Base-by-base conservation (phyloP, 1,140 invertebrate genomes). In the Proales similis region DNA sequence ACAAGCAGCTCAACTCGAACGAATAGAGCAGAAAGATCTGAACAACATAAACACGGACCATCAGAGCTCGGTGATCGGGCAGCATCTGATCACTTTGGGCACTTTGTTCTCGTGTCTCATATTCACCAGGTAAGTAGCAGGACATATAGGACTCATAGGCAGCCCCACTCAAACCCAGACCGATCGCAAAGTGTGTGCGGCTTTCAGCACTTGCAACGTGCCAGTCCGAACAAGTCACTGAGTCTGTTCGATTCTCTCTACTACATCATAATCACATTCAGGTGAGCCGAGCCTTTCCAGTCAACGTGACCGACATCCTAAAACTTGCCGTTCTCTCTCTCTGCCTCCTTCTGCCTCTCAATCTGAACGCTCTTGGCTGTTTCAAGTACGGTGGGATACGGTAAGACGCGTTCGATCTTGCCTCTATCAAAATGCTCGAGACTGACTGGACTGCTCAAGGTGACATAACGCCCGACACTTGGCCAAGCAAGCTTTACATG, bases 31-130 rank as follows among this genome's bases (percentile, higher is more conserved):
- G 51, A 57, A 29, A 57, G 51, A 57, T 14, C 45, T 57, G 27
- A 57, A 57, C n/a, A 57, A 57, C n/a, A 57, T 57, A n/a, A 57
- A 57, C 32, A 57, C 45, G 30, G 45, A 57, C 17, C 51, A 57
- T 27, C 51, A 57, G 9, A 57, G 45, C 32, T 57, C 51, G 14
- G 51, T 57, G 9, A 57, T 57, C 12, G 51, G 51, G 2, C 51
- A 57, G 17, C 51, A 57, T 27, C 29, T 57, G 12, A 57, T 57
- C 19, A 42, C 51, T 20, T 17, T 57, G n/a, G 51, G 51, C 26
- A 57, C 51, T 12, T 11, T 57, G 9, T 57, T 57, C 24, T 42
- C 51, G 7, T 57, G 51, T 26, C 45, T 57, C 29, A 57, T 57
- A n/a, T 57, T 57, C 32, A 57, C 51, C 6, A 57, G 51, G 51